A percentile compares a stretch with the other conserved stretches of the same genome.
Evolutionary conservation across 2,113 vertebrate species (phyloP).

Genomic region (Hyperoodon ampullatus): DNA sequence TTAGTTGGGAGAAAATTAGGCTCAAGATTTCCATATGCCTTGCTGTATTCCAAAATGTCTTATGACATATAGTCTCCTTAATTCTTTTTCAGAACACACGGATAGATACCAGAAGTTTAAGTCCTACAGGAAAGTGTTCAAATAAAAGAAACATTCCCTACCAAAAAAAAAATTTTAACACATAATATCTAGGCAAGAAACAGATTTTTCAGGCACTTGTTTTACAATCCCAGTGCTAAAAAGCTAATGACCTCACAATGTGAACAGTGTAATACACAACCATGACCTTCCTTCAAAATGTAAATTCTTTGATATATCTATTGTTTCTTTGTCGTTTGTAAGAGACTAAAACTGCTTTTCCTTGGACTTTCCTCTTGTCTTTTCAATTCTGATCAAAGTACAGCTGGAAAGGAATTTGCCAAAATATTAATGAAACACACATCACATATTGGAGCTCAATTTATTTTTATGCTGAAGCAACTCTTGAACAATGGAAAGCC

Average conservation of each 20-base stretch:
- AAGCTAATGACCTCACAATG: neutral
- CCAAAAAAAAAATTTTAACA: neutral
- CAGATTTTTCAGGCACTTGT: slow-evolving; percentile 2
- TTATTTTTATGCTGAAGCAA: slow-evolving; percentile 28
- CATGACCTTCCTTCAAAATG: neutral
- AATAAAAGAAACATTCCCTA: neutral
- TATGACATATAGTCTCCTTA: neutral
- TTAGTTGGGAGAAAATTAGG: neutral
- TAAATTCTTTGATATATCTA: neutral
- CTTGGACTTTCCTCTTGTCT: neutral
- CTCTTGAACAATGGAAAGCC: slow-evolving; percentile 27
- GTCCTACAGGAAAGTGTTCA: neutral
- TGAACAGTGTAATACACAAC: neutral
- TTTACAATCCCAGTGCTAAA: neutral
- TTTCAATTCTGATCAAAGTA: slow-evolving; percentile 55
- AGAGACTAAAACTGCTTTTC: slow-evolving; percentile 25
- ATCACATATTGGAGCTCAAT: neutral
- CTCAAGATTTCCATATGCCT: neutral
- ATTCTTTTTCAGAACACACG: slow-evolving; percentile 17
- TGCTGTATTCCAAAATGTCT: slow-evolving; percentile 41
- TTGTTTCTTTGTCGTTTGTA: slow-evolving; percentile 50
- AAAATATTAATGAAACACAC: slow-evolving; percentile 29
- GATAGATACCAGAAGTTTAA: neutral
- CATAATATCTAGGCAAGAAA: neutral
- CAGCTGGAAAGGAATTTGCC: slow-evolving; percentile 50